Base-by-base conservation (phyloP, 2,888 invertebrate genomes). In the Oscheius sp. region DNA sequence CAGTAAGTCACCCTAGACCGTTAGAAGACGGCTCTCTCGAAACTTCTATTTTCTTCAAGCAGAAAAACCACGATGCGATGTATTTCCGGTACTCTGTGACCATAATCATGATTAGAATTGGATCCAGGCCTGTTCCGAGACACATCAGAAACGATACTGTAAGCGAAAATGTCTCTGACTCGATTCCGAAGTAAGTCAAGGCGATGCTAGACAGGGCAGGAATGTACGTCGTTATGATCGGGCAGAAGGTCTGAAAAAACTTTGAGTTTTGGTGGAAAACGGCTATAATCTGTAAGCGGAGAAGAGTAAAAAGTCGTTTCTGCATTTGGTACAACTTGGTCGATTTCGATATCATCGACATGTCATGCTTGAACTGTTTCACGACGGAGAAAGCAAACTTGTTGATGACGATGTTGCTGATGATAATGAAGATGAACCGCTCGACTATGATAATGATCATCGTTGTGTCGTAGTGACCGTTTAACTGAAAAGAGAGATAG, bases 381-480 rank as follows among this genome's bases (percentile, higher is more conserved):
- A 58, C 58, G 11, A 58, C 58, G 29, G 33, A 58, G 11, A 58
- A 58, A 32, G 58, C 58, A 33, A 58, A 58, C 11, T 32, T 58
- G 32, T 58, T 58, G 32, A 58, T 58, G 2, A 33, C 29, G 29
- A 58, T 32, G 32, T 58, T 58, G 33, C 32, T 33, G 11, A 58
- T 11, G 11, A 58, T 11, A 11, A 58, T 58, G 33, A 58, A 58
- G 33, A 29, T 32, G 33, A 58, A 58, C 11, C 58, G 1, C 58
- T 58, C 58, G 3, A 11, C 58, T 11, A 58, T 33, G 32, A 58
- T 58, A 4, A 58, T 32, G 11, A 58, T 58, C 58, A 58, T 58
- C 2, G 58, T 58, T 11, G 58, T 58, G n/a, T 58, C 58, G 58
- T 58, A 33, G 11, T 58, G 21, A 4, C 58, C 58, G 29, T 58